Conservation (phyloP, 2,888 invertebrate species). For the Synergus umbraculus region DNA sequence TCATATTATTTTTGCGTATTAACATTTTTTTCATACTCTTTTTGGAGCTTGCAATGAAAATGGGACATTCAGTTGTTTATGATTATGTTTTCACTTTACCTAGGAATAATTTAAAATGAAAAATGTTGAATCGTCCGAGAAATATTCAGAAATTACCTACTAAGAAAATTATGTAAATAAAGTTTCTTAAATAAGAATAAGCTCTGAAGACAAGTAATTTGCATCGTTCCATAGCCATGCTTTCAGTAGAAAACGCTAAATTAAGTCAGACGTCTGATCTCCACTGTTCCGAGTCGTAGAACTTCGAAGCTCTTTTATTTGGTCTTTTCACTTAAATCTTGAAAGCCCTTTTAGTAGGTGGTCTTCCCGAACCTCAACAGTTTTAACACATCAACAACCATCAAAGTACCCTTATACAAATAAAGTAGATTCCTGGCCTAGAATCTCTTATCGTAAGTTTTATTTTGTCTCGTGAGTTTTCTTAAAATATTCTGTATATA, state of each 20-base stretch:
- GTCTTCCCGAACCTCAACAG: not conserved
- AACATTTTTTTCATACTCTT: not conserved
- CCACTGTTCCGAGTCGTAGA: not conserved
- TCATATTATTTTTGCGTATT: not conserved
- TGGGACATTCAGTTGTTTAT: not conserved
- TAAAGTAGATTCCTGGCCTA: not conserved
- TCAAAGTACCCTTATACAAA: not conserved
- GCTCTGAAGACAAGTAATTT: constrained; percentile 27
- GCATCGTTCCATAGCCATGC: not conserved
- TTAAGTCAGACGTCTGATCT: not conserved
- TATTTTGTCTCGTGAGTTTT: not conserved
- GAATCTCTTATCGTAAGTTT: not conserved
- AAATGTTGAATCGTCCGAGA: not conserved
- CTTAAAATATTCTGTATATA: constrained; percentile 2
- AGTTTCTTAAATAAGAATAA: not conserved
- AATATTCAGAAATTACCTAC: not conserved
- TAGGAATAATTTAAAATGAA: not conserved
- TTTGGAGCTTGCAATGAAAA: not conserved
- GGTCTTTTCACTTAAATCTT: not conserved
- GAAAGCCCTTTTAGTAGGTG: not conserved
- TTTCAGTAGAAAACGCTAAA: not conserved
- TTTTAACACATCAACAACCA: not conserved
- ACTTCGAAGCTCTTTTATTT: not conserved
- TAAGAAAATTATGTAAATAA: constrained; percentile 18
- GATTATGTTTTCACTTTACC: not conserved